A percentile compares a stretch with the other conserved stretches of the same genome.
phyloP scores from a whole-genome alignment of 2,797 vertebrate genomes.

The Podarcis siculus region DNA sequence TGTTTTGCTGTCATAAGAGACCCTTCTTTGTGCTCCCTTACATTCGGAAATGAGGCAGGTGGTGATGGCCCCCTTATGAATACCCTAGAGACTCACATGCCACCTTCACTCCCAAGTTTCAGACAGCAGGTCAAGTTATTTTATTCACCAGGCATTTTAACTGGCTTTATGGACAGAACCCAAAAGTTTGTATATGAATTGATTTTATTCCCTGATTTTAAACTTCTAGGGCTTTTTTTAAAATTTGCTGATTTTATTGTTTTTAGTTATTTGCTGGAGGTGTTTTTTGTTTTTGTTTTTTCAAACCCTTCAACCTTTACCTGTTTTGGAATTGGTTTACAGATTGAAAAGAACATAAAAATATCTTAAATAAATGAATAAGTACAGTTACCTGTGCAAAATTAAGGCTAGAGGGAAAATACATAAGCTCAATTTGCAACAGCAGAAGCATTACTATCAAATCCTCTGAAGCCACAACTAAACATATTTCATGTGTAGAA shows the following conservation, averaged over 20 bases:
- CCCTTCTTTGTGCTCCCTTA: neutral
- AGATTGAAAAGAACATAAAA: neutral
- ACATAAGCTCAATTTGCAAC: neutral
- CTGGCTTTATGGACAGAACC: neutral
- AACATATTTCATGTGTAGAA: neutral
- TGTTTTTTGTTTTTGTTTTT: neutral
- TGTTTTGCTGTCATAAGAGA: neutral
- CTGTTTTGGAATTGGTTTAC: neutral
- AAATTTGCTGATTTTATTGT: neutral
- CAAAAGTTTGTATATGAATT: neutral
- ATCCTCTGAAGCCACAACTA: neutral
- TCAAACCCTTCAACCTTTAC: neutral
- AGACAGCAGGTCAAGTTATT: neutral
- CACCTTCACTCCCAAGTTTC: neutral
- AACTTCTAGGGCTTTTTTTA: neutral
- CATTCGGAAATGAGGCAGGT: neutral
- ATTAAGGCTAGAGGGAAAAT: neutral
- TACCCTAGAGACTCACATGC: neutral
- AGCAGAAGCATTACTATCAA: neutral
- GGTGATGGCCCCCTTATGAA: neutral
- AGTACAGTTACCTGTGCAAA: neutral
- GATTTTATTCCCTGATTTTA: neutral
- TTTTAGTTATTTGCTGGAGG: neutral
- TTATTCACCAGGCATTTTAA: neutral
- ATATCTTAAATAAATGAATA: neutral